These are phyloP conservation scores for Monopterus albus DNA, from an alignment of 2,113 vertebrate species.

Conservation along the genomic window DNA sequence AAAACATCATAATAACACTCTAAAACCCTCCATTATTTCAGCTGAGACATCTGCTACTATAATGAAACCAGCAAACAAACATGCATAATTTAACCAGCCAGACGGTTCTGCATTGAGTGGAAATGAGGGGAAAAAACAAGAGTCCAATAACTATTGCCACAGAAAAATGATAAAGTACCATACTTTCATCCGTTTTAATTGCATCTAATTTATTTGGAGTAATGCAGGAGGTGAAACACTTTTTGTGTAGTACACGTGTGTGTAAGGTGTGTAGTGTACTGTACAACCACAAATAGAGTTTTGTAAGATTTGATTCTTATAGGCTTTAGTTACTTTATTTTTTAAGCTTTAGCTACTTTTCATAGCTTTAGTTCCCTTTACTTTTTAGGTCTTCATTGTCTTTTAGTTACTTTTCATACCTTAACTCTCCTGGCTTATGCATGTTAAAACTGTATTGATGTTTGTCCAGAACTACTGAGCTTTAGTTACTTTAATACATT, in stretches of 20 bases:
- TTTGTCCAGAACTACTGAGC: too few species aligned
- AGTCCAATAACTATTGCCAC: slow-evolving; percentile 62
- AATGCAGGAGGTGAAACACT: slow-evolving; percentile 49
- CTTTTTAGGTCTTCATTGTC: too few species aligned
- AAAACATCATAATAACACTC: slow-evolving; percentile 49
- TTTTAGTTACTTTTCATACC: too few species aligned
- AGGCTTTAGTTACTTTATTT: too few species aligned
- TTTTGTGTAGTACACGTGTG: slow-evolving; percentile 2
- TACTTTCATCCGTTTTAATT: slow-evolving; percentile 68
- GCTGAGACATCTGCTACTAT: slow-evolving; percentile 65
- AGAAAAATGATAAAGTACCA: slow-evolving; percentile 64
- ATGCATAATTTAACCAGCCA: slow-evolving; percentile 72
- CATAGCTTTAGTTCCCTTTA: too few species aligned
- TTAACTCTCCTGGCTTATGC: too few species aligned
- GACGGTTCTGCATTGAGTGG: slow-evolving; percentile 33
- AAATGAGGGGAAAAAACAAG: slow-evolving; percentile 23
- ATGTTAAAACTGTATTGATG: too few species aligned
- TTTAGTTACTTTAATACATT: too few species aligned
- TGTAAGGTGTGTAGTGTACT: background rate
- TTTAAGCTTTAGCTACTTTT: too few species aligned
- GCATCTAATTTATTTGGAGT: slow-evolving; percentile 60
- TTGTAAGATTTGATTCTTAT: too few species aligned
- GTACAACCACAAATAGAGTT: background rate
- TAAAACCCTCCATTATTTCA: slow-evolving; percentile 59
- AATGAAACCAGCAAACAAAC: slow-evolving; percentile 75